Base-by-base conservation (phyloP, 2,888 invertebrate species). In the Hemicrepidius hirtus region DNA sequence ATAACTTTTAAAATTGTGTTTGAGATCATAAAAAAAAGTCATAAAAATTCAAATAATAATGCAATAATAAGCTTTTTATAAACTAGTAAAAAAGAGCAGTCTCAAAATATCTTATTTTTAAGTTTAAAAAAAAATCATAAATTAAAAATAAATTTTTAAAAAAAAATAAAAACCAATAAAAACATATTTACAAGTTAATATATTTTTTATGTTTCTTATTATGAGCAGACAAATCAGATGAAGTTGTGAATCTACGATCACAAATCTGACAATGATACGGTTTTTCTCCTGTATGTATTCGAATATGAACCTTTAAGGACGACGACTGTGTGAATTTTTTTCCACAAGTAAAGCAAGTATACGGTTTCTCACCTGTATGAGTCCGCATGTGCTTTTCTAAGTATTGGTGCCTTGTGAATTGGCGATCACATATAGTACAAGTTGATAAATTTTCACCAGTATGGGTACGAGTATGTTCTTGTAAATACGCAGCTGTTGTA, bases 391-490 rank as follows among this genome's bases (percentile, higher is more conserved):
- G 89, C 28, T 85, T 86, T 74, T 88, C 88, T 57, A 90, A 84
- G 60, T 90, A 86, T 9, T 89, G 89, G n/a, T 88, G 87, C 50
- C 90, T 87, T 0, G 89, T 87, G 73, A 85, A 86, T 69, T 81
- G 81, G 53, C 82, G 79, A 44, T 84, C 82, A 74, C 86, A 86
- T 44, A 84, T 74, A 18, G 80, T 79, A 75, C 86, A 86, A 6
- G 80, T 65, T 73, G 83, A 85, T 16, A 85, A 84, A 75, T 84
- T 84, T 73, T 86, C 85, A 5, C 85, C 86, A 0, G 85, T 85
- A 68, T 86, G 85, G 13, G 80, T 82, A 20, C 85, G 76, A 20
- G 79, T 80, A 68, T 84, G 84, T 35, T 85, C 86, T 69, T 85
- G 85, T 40, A 85, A 80, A 37, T 84, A 84, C 1, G 85, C 85